These are phyloP conservation scores for Eudasyphora cyanicolor DNA, from an alignment of 2,888 invertebrate genomes.

Conservation along the genomic window DNA sequence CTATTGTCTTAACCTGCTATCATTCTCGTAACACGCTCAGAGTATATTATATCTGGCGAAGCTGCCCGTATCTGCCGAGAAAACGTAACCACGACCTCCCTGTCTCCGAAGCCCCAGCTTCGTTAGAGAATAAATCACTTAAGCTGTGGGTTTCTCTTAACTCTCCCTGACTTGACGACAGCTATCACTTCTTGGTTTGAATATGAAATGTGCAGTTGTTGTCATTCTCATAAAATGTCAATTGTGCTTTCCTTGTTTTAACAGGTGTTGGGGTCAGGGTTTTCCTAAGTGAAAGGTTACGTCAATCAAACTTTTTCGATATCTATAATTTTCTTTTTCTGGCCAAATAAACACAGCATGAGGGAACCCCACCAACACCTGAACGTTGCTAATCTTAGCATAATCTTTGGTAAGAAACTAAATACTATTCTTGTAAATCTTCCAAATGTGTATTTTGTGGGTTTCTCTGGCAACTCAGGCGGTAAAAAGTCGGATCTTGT, in stretches of 20 bases:
- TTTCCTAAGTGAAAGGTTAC: background rate
- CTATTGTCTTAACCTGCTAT: too few relatives aligned
- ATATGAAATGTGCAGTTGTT: too few relatives aligned
- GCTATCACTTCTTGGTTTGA: too few relatives aligned
- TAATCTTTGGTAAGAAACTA: background rate
- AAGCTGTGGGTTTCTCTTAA: too few relatives aligned
- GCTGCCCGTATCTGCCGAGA: too few relatives aligned
- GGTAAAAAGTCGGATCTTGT: background rate
- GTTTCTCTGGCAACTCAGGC: background rate
- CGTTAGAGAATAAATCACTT: too few relatives aligned
- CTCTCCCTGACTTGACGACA: too few relatives aligned
- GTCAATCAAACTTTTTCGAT: conserved; percentile 7
- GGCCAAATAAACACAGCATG: background rate
- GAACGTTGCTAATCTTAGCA: background rate
- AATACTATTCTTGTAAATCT: background rate
- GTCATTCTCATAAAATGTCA: conserved; percentile 8
- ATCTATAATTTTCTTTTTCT: background rate
- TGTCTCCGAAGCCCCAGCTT: too few relatives aligned
- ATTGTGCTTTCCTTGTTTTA: background rate
- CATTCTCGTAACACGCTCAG: too few relatives aligned
- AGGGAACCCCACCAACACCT: background rate
- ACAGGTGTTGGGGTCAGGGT: background rate
- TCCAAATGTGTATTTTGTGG: background rate
- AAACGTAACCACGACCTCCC: too few relatives aligned
- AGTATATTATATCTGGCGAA: too few relatives aligned